These are phyloP conservation scores for Idris sp. DNA, from an alignment of 1,140 invertebrate genomes.

Conservation along the genomic window DNA sequence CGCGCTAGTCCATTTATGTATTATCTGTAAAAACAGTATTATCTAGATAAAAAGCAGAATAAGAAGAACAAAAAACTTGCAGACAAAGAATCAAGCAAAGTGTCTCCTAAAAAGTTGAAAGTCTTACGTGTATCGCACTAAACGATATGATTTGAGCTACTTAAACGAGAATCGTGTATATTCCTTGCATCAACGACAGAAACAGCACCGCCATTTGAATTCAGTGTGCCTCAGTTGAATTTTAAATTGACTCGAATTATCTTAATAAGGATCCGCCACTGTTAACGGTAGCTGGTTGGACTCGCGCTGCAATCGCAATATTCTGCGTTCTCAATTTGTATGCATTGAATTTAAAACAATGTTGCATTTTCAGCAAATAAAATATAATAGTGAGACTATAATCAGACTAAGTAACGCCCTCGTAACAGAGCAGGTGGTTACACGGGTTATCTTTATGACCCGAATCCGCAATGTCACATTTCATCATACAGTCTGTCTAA, in stretches of 20 bases:
- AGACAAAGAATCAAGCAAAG: slow-evolving; percentile 47
- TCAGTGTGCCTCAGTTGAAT: slow-evolving; percentile 52
- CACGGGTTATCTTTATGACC: slow-evolving; percentile 21
- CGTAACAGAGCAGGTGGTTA: slow-evolving; percentile 43
- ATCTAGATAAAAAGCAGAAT: slow-evolving; percentile 4
- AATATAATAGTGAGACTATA: slow-evolving; percentile 32
- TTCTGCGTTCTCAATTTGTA: slow-evolving; percentile 53
- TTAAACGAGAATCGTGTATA: slow-evolving; percentile 55
- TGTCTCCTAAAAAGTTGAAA: slow-evolving; percentile 45
- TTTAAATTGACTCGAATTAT: slow-evolving; percentile 59
- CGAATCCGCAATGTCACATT: not conserved
- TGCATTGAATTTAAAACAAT: slow-evolving; percentile 62
- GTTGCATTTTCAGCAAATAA: slow-evolving; percentile 55
- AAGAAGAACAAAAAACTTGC: not conserved
- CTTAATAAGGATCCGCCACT: slow-evolving; percentile 55
- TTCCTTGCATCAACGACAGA: slow-evolving; percentile 38
- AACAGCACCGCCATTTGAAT: slow-evolving; percentile 44
- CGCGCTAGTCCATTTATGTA: slow-evolving; percentile 30
- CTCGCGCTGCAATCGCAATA: slow-evolving; percentile 46
- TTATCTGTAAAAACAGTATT: slow-evolving; percentile 25
- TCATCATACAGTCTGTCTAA: slow-evolving; percentile 4
- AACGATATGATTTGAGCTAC: slow-evolving; percentile 57
- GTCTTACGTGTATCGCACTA: slow-evolving; percentile 39
- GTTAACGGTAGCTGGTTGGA: slow-evolving; percentile 30
- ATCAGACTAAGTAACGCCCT: slow-evolving; percentile 19